A percentile compares a stretch with the other conserved stretches of the same genome.
Evolutionary conservation across 2,888 invertebrate species (phyloP).

Genomic region (Melanchra persicariae): DNA sequence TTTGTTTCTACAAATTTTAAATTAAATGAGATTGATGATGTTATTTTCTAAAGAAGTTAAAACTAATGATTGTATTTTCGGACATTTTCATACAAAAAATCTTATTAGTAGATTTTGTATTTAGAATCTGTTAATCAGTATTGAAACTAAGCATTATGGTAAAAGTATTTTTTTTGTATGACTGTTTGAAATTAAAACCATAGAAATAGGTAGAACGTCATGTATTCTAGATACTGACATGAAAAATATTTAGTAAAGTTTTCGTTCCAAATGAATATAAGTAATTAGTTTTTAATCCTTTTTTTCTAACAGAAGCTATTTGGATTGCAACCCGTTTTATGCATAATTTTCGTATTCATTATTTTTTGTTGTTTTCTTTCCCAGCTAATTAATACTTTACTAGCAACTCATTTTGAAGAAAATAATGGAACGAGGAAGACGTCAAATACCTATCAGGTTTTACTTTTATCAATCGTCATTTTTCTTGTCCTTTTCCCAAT

Average conservation of each 20-base stretch:
- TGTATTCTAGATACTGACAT: background rate
- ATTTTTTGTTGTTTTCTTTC: background rate
- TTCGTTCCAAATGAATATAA: background rate
- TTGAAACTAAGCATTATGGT: too few relatives aligned
- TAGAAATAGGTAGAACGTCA: too few relatives aligned
- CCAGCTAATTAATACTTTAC: background rate
- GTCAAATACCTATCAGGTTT: background rate
- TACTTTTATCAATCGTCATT: background rate
- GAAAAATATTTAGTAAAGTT: too few relatives aligned
- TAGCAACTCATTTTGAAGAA: slow-evolving; percentile 2
- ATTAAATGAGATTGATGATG: too few relatives aligned
- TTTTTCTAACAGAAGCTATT: slow-evolving; percentile 7
- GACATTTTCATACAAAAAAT: too few relatives aligned
- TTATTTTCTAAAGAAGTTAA: too few relatives aligned
- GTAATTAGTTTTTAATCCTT: slow-evolving; percentile 12
- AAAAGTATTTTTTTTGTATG: too few relatives aligned
- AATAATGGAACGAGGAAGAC: background rate
- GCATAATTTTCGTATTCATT: slow-evolving; percentile 25
- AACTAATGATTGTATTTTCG: too few relatives aligned
- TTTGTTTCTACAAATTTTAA: too few relatives aligned
- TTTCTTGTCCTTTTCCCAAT: background rate
- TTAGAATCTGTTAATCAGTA: too few relatives aligned
- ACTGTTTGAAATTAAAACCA: too few relatives aligned
- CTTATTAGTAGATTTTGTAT: too few relatives aligned
- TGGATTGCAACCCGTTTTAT: slow-evolving; percentile 18